Percentiles rank a stretch among this genome's conserved stretches.
phyloP scores from a whole-genome alignment of 2,113 vertebrate genomes.

The Ophiodon elongatus region DNA sequence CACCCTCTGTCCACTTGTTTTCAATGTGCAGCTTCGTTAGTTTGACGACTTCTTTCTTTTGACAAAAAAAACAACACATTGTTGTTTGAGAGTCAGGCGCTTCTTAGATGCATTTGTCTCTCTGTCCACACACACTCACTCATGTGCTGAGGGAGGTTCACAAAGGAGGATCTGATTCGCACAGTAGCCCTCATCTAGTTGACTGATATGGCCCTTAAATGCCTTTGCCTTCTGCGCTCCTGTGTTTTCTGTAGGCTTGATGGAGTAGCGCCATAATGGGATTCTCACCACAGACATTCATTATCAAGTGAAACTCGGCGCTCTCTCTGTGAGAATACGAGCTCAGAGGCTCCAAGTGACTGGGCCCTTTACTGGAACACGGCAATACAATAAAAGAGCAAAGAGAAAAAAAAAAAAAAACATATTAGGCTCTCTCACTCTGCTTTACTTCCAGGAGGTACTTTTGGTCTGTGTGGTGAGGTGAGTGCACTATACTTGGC shows the following conservation, averaged over 20 bases:
- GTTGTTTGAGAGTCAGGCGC: neutral
- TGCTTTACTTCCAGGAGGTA: constrained; percentile 81
- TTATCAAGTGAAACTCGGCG: constrained; percentile 73
- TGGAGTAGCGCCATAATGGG: constrained; percentile 80
- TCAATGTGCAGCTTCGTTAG: constrained; percentile 29
- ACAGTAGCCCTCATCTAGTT: constrained; percentile 52
- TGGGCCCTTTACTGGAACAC: constrained; percentile 83
- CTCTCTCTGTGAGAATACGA: constrained; percentile 68
- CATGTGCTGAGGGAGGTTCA: constrained; percentile 24
- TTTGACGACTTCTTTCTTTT: constrained; percentile 39
- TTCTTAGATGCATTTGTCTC: constrained; percentile 45
- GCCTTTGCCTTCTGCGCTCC: constrained; percentile 54
- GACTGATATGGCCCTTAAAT: constrained; percentile 69
- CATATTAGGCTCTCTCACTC: constrained; percentile 74
- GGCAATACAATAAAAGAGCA: constrained; percentile 81
- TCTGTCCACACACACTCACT: constrained; percentile 3
- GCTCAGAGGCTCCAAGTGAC: constrained; percentile 75
- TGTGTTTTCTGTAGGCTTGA: constrained; percentile 76
- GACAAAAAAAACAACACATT: constrained; percentile 18
- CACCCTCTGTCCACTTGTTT: constrained; percentile 26
- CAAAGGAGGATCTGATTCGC: constrained; percentile 30
- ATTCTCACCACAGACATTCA: constrained; percentile 84
- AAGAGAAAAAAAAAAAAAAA: constrained; percentile 60
- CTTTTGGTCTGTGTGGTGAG: constrained; percentile 82
- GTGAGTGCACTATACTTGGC: constrained; percentile 77